These are phyloP conservation scores for Allobates femoralis DNA, from an alignment of 2,797 vertebrate genomes.

Conservation along the genomic window DNA sequence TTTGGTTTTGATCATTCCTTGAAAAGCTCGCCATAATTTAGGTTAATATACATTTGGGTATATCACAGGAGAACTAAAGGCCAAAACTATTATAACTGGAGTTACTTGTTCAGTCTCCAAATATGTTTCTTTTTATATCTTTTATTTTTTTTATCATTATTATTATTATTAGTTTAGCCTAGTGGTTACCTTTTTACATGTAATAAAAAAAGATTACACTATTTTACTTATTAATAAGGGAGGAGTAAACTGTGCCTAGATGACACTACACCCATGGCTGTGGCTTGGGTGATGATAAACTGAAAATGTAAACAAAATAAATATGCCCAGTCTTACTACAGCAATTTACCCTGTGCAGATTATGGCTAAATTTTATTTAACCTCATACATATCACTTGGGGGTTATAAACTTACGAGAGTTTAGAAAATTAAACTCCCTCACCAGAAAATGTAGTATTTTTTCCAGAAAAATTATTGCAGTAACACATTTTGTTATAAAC, in stretches of 20 bases:
- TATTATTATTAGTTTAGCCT: no score
- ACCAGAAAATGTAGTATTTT: no score
- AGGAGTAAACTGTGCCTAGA: not conserved
- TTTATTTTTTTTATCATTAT: no score
- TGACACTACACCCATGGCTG: not conserved
- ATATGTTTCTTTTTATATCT: no score
- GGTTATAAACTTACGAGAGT: no score
- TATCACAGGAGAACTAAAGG: constrained; percentile 22
- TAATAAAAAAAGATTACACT: not conserved
- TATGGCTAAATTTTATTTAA: not conserved
- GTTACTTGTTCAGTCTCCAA: not conserved
- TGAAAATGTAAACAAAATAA: not conserved
- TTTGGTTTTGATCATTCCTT: not conserved
- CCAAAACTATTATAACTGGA: not conserved
- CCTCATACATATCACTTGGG: no score
- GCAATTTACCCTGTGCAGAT: not conserved
- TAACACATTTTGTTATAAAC: no score
- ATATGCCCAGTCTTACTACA: not conserved
- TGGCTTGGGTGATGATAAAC: not conserved
- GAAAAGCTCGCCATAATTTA: not conserved
- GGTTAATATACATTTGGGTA: not conserved
- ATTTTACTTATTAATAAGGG: not conserved
- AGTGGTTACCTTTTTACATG: no score
- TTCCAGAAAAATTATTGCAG: no score
- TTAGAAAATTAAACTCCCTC: no score